Evolutionary conservation across 2,797 vertebrate species (phyloP).

Genomic region (Smutsia gigantea): DNA sequence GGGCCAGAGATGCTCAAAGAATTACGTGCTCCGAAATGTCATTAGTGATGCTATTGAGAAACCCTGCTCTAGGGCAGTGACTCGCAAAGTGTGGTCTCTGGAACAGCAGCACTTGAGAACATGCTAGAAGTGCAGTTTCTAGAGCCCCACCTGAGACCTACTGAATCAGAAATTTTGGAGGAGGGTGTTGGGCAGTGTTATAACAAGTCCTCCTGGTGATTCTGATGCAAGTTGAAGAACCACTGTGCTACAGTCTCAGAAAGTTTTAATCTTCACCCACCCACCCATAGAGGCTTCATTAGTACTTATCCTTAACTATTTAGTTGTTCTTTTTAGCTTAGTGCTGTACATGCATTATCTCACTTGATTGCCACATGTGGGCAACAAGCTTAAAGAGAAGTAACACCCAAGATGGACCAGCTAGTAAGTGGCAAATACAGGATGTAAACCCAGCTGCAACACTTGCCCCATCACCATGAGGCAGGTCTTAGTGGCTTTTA

Average conservation of each 20-base stretch:
- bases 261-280: background rate
- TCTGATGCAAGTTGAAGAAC: background rate
- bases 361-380: background rate
- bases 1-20: background rate
- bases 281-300: background rate
- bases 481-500: background rate
- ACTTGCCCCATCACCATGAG: background rate
- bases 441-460: background rate
- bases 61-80: background rate
- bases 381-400: background rate
- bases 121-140: background rate
- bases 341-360: background rate
- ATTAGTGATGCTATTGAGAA: background rate
- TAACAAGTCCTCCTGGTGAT: background rate
- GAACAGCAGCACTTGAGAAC: background rate
- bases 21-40: background rate
- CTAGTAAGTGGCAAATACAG: background rate
- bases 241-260: background rate
- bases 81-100: background rate
- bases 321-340: background rate
- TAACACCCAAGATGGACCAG: background rate
- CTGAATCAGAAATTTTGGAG: background rate
- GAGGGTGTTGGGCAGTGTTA: background rate
- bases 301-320: background rate
- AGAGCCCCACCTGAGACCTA: background rate